Percentiles rank a stretch among this genome's conserved stretches.
Conservation (phyloP, 1,140 invertebrate species). For the Drusus annulatus region DNA sequence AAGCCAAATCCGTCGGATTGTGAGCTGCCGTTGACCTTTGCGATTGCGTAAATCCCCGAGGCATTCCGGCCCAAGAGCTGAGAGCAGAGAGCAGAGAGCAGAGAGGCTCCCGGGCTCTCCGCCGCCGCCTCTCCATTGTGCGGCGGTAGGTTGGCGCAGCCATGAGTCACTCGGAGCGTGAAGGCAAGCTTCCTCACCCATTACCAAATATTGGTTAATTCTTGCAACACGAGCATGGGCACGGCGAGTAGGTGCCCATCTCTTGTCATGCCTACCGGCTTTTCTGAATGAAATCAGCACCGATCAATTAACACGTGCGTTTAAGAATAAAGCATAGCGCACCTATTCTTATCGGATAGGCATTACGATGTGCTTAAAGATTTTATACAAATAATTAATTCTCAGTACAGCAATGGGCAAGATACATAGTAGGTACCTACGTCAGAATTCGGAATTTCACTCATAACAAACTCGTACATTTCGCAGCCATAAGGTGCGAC, state of each 20-base stretch:
- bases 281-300: no score
- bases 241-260: background rate
- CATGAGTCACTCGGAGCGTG: constrained; percentile 27
- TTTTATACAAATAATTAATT: no score
- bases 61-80: background rate
- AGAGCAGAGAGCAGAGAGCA: background rate
- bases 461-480: no score
- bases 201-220: constrained; percentile 28
- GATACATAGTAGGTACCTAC: no score
- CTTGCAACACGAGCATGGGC: background rate
- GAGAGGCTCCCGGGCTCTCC: background rate
- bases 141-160: background rate
- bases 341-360: background rate
- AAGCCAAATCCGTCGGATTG: background rate
- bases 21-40: background rate
- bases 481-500: no score
- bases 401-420: no score
- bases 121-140: no score
- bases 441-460: no score
- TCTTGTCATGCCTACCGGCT: no score
- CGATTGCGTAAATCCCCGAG: background rate
- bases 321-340: no score
- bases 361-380: background rate
- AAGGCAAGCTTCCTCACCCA: constrained; percentile 29
- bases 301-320: no score